Evolutionary conservation across 2,113 vertebrate species (phyloP).

Genomic region (Macrotus californicus): DNA sequence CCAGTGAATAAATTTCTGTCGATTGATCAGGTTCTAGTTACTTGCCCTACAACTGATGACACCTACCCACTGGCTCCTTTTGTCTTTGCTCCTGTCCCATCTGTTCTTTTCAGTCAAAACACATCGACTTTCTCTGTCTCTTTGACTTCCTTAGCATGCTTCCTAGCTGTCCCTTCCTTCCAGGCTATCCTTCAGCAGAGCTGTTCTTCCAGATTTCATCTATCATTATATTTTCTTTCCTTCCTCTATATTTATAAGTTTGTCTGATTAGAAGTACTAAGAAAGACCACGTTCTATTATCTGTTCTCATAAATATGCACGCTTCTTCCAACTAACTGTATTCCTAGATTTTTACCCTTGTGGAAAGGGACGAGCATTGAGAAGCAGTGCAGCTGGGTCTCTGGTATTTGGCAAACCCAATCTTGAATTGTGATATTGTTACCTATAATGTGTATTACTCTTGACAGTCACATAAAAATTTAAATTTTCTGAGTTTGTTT

Average conservation of each 20-base stretch:
- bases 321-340: neutral
- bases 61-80: constrained; percentile 47
- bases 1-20: constrained; percentile 63
- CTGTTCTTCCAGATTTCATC: neutral
- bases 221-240: neutral
- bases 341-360: neutral
- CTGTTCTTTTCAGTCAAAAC: constrained; percentile 58
- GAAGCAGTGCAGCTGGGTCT: neutral
- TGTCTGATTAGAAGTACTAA: neutral
- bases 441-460: neutral
- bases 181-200: neutral
- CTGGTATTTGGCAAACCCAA: neutral
- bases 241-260: constrained; percentile 10
- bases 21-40: constrained; percentile 63
- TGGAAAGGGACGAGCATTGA: neutral
- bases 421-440: neutral
- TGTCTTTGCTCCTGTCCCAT: constrained; percentile 54
- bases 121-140: constrained; percentile 40
- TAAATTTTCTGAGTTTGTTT: neutral
- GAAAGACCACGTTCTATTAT: neutral
- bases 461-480: neutral
- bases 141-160: constrained; percentile 24
- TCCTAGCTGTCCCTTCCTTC: constrained; percentile 48
- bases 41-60: constrained; percentile 56
- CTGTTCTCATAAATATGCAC: neutral